These are phyloP conservation scores for Dasyornis broadbenti DNA, from an alignment of 2,113 vertebrate species.

Conservation along the genomic window DNA sequence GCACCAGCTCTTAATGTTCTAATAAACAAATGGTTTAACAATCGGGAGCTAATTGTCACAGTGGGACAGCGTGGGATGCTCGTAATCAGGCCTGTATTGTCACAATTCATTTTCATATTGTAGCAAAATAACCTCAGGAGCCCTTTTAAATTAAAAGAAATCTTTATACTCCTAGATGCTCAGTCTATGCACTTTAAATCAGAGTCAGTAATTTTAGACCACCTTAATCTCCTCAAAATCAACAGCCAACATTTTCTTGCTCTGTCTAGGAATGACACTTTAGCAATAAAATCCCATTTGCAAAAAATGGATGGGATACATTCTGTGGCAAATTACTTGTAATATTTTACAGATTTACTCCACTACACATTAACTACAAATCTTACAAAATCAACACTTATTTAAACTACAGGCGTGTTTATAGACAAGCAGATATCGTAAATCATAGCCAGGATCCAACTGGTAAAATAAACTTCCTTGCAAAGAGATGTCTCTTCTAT, in stretches of 20 bases:
- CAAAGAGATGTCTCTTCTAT: neutral
- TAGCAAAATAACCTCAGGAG: constrained; percentile 73
- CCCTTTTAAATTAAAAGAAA: constrained; percentile 55
- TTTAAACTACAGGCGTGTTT: constrained; percentile 31
- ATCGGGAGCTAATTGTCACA: constrained; percentile 77
- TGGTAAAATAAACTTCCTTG: constrained; percentile 47
- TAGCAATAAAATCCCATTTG: constrained; percentile 23
- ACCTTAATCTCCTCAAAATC: constrained; percentile 46
- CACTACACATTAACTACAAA: constrained; percentile 41
- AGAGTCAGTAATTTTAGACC: constrained; percentile 52
- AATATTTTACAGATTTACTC: constrained; percentile 54
- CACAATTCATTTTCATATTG: constrained; percentile 75
- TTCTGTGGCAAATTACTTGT: constrained; percentile 35
- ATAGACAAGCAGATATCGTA: constrained; percentile 39
- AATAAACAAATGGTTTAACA: constrained; percentile 73
- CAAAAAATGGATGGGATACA: constrained; percentile 25
- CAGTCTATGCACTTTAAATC: constrained; percentile 42
- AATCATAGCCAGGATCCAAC: constrained; percentile 10
- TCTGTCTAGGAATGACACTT: neutral
- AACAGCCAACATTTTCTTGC: constrained; percentile 33
- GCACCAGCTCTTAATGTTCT: constrained; percentile 52
- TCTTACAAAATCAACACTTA: constrained; percentile 46
- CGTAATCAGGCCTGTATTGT: constrained; percentile 70
- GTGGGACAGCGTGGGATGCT: constrained; percentile 61
- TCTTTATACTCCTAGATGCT: constrained; percentile 35